Base-by-base conservation (phyloP, 1,140 invertebrate species). In the Venustaconcha ellipsiformis region DNA sequence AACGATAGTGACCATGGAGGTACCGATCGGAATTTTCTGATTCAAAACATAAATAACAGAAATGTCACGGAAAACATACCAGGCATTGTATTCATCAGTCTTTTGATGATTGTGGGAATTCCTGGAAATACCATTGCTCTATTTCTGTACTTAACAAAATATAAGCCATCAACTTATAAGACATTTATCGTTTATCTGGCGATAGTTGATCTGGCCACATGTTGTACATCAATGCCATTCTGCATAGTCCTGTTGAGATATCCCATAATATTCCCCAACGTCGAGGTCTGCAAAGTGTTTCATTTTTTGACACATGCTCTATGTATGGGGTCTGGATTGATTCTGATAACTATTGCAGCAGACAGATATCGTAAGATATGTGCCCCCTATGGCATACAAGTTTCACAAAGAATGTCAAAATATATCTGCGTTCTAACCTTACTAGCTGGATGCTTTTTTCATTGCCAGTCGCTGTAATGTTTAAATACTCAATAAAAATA, bases 161-260 rank as follows among this genome's bases (percentile, higher is more conserved):
- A 73, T 60, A 59, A 67, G 55, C 37, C 57, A 48, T 73, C 76
- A 30, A 72, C 65, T 48, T 69, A 72, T 62, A 26, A 67, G 3
- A 69, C 65, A 14, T 78, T 78, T 65, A 73, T 78, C 57, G 23
- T 78, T 20, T 73, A 60, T 64, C 26, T 78, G 20, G 76, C 70
- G 58, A 69, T 66, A 13, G 13, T 72, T 12, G 76, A 78, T 55
- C 70, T 78, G 12, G 11, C 69, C 0, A 62, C 76, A 14, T 78
- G 76, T 67, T n/a, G 37, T 11, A 65, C 48, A 14, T 70, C 69
- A 30, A 76, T 76, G 74, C 74, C 74, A 4, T 76, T 71, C n/a
- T 57, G 71, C 4, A 26, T 76, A 12, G 69, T 65, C 11, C 67
- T 63, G 67, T 58, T 76, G 13, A 55, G 74, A 17, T 55, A 70